Evolutionary conservation across 2,113 vertebrate species (phyloP).

Genomic region (Neogobius melanostomus): DNA sequence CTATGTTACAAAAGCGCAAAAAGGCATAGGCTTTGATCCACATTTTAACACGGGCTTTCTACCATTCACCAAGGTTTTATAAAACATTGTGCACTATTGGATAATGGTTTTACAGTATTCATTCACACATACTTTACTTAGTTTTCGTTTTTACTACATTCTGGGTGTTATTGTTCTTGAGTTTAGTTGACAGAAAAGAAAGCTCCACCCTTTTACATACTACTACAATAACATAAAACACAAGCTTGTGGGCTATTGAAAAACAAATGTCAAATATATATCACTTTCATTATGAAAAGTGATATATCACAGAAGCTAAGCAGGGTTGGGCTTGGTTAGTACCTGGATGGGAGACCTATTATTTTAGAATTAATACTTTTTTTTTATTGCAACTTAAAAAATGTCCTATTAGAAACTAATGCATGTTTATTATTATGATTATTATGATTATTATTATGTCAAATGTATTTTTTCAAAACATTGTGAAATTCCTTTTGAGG

Average conservation of each 20-base stretch:
- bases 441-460: neutral
- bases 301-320: no score
- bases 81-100: constrained; percentile 10
- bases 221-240: no score
- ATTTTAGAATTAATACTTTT: no score
- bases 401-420: no score
- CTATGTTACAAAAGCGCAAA: constrained; percentile 54
- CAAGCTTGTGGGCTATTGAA: no score
- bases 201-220: neutral
- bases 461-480: no score
- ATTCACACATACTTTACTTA: neutral
- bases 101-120: constrained; percentile 3
- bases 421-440: neutral
- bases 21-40: constrained; percentile 45
- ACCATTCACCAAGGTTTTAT: constrained; percentile 32
- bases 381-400: no score
- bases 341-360: no score
- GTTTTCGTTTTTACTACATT: neutral
- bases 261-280: no score
- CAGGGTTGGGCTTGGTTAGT: no score
- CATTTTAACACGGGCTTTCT: constrained; percentile 38
- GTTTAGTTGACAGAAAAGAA: neutral
- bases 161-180: neutral
- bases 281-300: no score
- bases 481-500: no score